phyloP scores from a whole-genome alignment of 2,113 vertebrate species.

The pig (Sus scrofa) region T2T-Sscrofa CM000824.6:76208001-76208500 shows the following conservation, averaged over 20 bases:
- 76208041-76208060: constrained; percentile 6
- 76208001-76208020: constrained; percentile 37
- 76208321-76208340: neutral
- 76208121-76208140: neutral
- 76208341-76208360: neutral
- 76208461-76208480: neutral
- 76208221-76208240: neutral
- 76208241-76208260: neutral
- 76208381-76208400: neutral
- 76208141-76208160: neutral
- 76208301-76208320: neutral
- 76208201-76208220: neutral
- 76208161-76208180: neutral
- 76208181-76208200: neutral
- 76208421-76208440: neutral
- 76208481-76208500: neutral
- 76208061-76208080: neutral
- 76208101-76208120: neutral
- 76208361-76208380: neutral
- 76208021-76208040: constrained; percentile 66
- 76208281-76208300: neutral
- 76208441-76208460: neutral
- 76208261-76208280: neutral
- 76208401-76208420: neutral
- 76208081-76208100: constrained; percentile 63